Evolutionary conservation across 2,888 invertebrate species (phyloP), one percentile per base, ranked within the genome.

Genomic region (Psylliodes chrysocephalus): DNA sequence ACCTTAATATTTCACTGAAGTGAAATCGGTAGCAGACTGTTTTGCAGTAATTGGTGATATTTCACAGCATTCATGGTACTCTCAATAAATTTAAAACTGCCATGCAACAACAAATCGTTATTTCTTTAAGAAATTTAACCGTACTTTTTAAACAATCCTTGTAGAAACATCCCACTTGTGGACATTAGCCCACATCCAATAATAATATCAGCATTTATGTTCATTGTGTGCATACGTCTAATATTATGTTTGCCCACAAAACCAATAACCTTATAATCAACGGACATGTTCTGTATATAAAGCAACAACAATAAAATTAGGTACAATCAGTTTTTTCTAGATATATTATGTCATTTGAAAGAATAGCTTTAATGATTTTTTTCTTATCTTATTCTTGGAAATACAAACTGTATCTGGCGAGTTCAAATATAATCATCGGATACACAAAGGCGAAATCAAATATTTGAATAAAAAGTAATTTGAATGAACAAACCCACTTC

Each of bases 401-500:
- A 63, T 62, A 63, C 28, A 51, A 56, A 62, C 55, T 55, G 22
- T 56, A 52, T 60, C 53, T 51, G 49, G 56, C 52, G 44, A 15
- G 56, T 63, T 56, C 30, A 44, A 56, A 63, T 63, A 56, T 63
- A 63, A 42, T 56, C 62, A 56, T 40, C 51, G 52, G 44, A 51
- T 30, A 62, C 49, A 62, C 44, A 56, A 62, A 55, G 49, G 62
- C 55, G 18, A 63, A 63, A 56, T 51, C 56, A 63, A 63, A 63
- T 63, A 63, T 63, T 63, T 63, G 56, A 49, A 56, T 51, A 52
- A 52, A 63, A 63, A 49, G 62, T 56, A 52, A 63, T 56, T 63
- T 56, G 51, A 52, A 56, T 56, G 56, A 56, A 63, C 12, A 56
- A 56, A 63, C 62, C 62, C 47, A 54, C 49, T 55, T 62, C 49